Evolutionary conservation across 2,797 vertebrate species (phyloP).

Genomic region (Protosalanx chinensis): DNA sequence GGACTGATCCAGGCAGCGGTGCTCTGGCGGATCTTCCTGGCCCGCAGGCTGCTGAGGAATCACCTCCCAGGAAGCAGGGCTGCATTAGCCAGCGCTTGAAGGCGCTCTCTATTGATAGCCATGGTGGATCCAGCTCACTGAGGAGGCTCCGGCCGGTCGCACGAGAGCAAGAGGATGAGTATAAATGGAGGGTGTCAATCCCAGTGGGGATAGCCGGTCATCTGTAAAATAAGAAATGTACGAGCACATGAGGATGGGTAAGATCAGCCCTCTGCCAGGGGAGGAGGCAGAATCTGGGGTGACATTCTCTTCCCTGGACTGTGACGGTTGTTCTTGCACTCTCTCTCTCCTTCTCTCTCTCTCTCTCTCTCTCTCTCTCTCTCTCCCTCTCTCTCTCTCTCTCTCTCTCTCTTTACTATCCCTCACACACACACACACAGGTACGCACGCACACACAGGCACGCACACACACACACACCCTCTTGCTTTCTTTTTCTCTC

Average conservation of each 20-base stretch:
- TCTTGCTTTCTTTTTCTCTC: conserved; percentile 18
- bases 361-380: conserved; percentile 12
- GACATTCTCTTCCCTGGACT: conserved; percentile 64
- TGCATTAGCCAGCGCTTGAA: conserved; percentile 62
- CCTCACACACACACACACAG: background rate
- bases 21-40: conserved; percentile 67
- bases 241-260: conserved; percentile 70
- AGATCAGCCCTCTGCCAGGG: conserved; percentile 64
- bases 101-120: conserved; percentile 67
- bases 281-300: conserved; percentile 49
- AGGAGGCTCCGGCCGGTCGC: conserved; percentile 53
- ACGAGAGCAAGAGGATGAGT: conserved; percentile 70
- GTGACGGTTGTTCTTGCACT: conserved; percentile 44
- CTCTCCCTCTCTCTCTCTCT: background rate
- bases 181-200: conserved; percentile 80
- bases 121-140: conserved; percentile 66
- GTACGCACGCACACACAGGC: no score
- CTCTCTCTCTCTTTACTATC: conserved; percentile 5
- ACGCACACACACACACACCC: background rate
- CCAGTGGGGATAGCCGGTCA: conserved; percentile 72
- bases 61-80: conserved; percentile 60
- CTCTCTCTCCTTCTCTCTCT: conserved; percentile 9
- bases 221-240: conserved; percentile 77
- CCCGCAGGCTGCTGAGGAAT: conserved; percentile 64
- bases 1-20: conserved; percentile 59